Conservation (phyloP, 2,888 invertebrate genomes). For the Microplitis manilae region DNA sequence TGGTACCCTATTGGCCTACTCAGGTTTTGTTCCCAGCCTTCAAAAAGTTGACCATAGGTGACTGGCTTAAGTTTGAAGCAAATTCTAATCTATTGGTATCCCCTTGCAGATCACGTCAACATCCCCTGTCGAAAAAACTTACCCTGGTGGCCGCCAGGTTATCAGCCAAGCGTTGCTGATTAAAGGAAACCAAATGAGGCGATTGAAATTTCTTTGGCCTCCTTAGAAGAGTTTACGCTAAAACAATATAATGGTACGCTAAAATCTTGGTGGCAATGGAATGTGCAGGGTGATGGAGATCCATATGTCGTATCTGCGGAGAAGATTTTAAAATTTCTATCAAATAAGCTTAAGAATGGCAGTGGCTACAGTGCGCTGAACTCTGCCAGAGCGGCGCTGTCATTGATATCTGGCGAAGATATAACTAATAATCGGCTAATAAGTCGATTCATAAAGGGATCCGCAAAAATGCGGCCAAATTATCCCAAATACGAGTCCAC, state of each 20-base stretch:
- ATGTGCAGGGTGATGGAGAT: background rate
- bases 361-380: constrained; percentile 21
- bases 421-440: constrained; percentile 20
- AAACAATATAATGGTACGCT: constrained; percentile 42
- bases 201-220: constrained; percentile 44
- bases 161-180: constrained; percentile 43
- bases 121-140: constrained; percentile 37
- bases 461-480: constrained; percentile 24
- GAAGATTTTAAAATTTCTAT: constrained; percentile 20
- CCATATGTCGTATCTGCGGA: constrained; percentile 3
- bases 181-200: constrained; percentile 42
- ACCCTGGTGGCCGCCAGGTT: too few species aligned
- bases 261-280: constrained; percentile 50
- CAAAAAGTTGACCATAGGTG: background rate
- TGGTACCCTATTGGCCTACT: constrained; percentile 54
- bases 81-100: constrained; percentile 47
- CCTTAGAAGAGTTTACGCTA: constrained; percentile 42
- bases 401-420: constrained; percentile 30
- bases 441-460: constrained; percentile 34
- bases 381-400: constrained; percentile 28
- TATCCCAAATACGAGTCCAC: constrained; percentile 30
- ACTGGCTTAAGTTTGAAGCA: constrained; percentile 39
- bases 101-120: constrained; percentile 48
- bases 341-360: constrained; percentile 14
- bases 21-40: constrained; percentile 55